Evolutionary conservation across 2,797 vertebrate species (phyloP).

Genomic region (Sphenodon punctatus): DNA sequence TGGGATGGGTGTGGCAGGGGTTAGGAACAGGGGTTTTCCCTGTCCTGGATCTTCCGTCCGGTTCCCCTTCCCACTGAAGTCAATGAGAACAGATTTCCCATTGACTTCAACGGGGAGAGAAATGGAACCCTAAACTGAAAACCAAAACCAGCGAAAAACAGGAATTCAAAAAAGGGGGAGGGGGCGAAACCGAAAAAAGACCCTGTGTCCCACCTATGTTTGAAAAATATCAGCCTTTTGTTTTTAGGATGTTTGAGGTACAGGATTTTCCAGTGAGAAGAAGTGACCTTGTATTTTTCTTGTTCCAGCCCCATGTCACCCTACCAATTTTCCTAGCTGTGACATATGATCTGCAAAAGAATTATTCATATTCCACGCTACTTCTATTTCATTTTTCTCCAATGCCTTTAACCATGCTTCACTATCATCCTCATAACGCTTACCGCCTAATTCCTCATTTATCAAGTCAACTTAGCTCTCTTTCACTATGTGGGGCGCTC

Average conservation of each 20-base stretch:
- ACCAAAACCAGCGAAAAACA: too few species aligned
- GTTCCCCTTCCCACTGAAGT: too few species aligned
- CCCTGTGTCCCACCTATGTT: too few species aligned
- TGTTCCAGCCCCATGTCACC: not conserved
- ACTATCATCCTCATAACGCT: not conserved
- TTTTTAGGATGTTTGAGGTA: not conserved
- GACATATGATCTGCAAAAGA: not conserved
- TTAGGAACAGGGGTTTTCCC: too few species aligned
- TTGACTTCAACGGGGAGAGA: too few species aligned
- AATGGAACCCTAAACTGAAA: too few species aligned
- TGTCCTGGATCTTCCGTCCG: too few species aligned
- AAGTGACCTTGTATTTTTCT: not conserved
- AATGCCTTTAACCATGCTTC: conserved; percentile 20
- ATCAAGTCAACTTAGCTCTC: not conserved
- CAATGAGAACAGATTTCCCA: too few species aligned
- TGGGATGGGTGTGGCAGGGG: too few species aligned
- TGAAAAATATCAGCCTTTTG: not conserved
- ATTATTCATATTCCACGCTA: not conserved
- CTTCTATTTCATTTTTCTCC: not conserved
- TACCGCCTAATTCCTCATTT: conserved; percentile 35
- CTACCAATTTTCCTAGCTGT: not conserved
- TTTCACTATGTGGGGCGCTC: not conserved
- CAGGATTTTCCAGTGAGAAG: not conserved
- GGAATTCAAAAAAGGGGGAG: too few species aligned
- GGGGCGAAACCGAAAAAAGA: too few species aligned